Evolutionary conservation across 2,113 vertebrate species (phyloP), one percentile per base, ranked within the genome.

Genomic region (Panthera leo): DNA sequence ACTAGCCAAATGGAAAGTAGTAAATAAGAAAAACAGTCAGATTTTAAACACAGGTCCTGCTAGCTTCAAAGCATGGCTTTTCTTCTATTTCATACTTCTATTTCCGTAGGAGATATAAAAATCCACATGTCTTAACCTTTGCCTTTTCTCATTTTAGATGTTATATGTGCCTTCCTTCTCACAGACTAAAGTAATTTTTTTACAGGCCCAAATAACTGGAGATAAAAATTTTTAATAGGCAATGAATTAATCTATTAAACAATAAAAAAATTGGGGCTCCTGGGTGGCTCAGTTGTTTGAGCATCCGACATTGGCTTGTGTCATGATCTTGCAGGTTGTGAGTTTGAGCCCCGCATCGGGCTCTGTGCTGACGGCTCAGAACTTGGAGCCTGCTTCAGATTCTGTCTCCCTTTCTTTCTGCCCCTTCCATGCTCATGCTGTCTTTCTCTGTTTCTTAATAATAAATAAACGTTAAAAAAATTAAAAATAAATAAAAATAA

Each of bases 61-160:
- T 91, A 10, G 18, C 27, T 91, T 95, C 31, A 78, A 89, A 91
- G 61, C 3, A 80, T 11, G 13, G n/a, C 7, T 34, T 53, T 48
- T 92, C 82, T 90, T 55, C 31, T 71, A 31, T 83, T 45, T 82
- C 14, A 85, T 85, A 25, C 1, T 48, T 86, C 55, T 9, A 91
- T 19, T 86, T 91, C 21, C 45, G 12, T 63, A 48, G 14, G 36
- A 73, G 48, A 80, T 87, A 65, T 19, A 92, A 86, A 91, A 79
- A 25, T 61, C 13, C 7, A 48, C 6, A 48, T 27, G 2, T 42
- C 19, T 83, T 83, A 83, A 71, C 89, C 19, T 61, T 70, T 4
- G 53, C 27, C 42, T 83, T 84, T 95, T 55, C 39, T 95, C 31
- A 71, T 87, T 91, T 95, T 65, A 91, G 51, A 91, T 87, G 67